Percentiles rank a stretch among this genome's conserved stretches.
Conservation (phyloP, 1,140 invertebrate genomes). For the Drosophila kurseongensis region DNA sequence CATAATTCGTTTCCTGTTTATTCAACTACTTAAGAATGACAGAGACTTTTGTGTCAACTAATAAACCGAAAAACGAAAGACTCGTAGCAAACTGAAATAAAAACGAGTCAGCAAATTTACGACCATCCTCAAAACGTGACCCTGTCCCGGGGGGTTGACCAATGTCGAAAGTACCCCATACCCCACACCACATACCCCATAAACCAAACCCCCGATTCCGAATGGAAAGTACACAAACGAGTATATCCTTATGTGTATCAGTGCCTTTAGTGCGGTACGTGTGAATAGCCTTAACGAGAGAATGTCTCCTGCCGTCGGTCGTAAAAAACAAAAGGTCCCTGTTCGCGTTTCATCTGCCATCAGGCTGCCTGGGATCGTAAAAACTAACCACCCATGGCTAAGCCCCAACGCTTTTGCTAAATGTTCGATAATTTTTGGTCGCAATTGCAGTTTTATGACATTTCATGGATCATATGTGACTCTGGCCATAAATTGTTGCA, state of each 20-base stretch:
- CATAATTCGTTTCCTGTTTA: constrained; percentile 54
- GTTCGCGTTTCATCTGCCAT: constrained; percentile 1
- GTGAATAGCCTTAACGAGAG: constrained; percentile 59
- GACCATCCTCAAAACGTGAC: constrained; percentile 55
- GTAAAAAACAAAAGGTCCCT: constrained; percentile 75
- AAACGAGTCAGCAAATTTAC: constrained; percentile 57
- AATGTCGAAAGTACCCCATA: constrained; percentile 19
- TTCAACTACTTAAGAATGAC: constrained; percentile 56
- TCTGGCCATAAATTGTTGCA: constrained; percentile 68
- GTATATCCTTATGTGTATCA: constrained; percentile 62
- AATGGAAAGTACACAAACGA: constrained; percentile 29
- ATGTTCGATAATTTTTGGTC: constrained; percentile 80
- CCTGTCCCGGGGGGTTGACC: constrained; percentile 43
- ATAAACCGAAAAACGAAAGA: constrained; percentile 50
- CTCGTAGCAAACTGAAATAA: constrained; percentile 39
- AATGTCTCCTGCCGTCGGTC: constrained; percentile 55
- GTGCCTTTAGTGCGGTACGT: constrained; percentile 71
- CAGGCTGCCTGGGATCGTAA: constrained; percentile 39
- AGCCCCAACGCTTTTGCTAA: constrained; percentile 73
- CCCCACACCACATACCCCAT: not conserved
- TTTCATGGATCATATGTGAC: constrained; percentile 74
- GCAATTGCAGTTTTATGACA: constrained; percentile 78
- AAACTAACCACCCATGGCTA: constrained; percentile 72
- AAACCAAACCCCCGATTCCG: too few relatives aligned
- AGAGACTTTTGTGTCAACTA: constrained; percentile 59